A percentile compares a stretch with the other conserved stretches of the same genome.
phyloP scores from a whole-genome alignment of 2,888 invertebrate genomes.

The Athrips mouffetella region DNA sequence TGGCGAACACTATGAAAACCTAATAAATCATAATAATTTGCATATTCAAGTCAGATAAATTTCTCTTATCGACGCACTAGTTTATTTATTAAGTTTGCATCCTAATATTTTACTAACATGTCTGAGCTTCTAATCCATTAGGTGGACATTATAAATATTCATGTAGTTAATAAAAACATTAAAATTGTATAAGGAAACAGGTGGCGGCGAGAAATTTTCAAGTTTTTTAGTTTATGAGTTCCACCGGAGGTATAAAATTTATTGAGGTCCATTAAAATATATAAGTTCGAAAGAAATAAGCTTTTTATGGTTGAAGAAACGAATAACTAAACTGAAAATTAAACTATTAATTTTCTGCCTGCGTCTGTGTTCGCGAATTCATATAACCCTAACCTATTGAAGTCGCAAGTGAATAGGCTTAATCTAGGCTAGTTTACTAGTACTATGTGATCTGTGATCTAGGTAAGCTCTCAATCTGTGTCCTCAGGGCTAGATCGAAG shows the following conservation, averaged over 20 bases:
- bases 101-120: not conserved
- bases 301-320: not conserved
- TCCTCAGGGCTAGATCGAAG: no score
- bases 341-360: no score
- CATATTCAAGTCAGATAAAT: not conserved
- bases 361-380: no score
- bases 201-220: conserved; percentile 8
- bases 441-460: no score
- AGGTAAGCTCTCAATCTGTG: no score
- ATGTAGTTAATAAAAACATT: conserved; percentile 13
- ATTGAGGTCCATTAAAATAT: not conserved
- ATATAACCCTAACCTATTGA: no score
- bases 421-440: no score
- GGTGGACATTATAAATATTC: conserved; percentile 9
- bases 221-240: conserved; percentile 10
- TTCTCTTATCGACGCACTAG: not conserved
- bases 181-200: conserved; percentile 10
- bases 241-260: conserved; percentile 5
- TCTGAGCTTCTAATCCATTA: not conserved
- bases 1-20: not conserved
- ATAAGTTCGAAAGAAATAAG: not conserved
- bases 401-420: no score
- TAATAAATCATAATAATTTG: conserved; percentile 1
- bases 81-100: not conserved
- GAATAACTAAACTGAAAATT: no score